Base-by-base conservation (phyloP, 2,888 invertebrate species). In the Drosophila longiperda region DNA sequence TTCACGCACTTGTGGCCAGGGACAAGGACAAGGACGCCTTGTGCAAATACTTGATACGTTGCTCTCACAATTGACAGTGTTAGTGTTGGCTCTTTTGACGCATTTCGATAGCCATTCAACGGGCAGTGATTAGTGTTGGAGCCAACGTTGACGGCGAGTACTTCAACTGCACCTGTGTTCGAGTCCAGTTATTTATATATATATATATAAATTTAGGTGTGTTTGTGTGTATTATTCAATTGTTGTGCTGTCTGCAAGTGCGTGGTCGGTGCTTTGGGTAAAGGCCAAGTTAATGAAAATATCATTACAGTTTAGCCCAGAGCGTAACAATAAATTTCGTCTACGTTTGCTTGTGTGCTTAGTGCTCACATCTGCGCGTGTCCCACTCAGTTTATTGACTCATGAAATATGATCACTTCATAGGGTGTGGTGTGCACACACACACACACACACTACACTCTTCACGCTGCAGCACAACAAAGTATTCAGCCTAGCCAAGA, bases 201-300 rank as follows among this genome's bases (percentile, higher is more conserved):
- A 7, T 32, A 36, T 36, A 36, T n/a, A 42, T 20, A 12, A 6
- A 42, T 7, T 12, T 11, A 40, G 5, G n/a, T 2, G 5, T 40
- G 4, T n/a, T 65, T 77, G 49, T 65, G 52, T 52, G n/a, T 66
- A 49, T 73, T 65, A 73, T 73, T 79, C 77, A 75, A 86, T 85
- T 80, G 83, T 87, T 66, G 49, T 34, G 36, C 48, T 32, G 50
- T 38, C 33, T 53, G 57, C 20, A 71, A 60, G 65, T 77, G 84
- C 89, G 84, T 84, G 84, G 85, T 84, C 75, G 87, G 62, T 34
- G 63, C 69, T 70, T 75, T 89, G 77, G 73, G 80, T 77, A 86
- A 87, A 87, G 90, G 90, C 86, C 86, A 89, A 87, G 90, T 75
- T 90, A 89, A 87, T 89, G 87, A 90, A 87, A 87, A 90, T 86